Evolutionary conservation across 2,113 vertebrate species (phyloP).

Genomic region (Triplophysa dalaica): DNA sequence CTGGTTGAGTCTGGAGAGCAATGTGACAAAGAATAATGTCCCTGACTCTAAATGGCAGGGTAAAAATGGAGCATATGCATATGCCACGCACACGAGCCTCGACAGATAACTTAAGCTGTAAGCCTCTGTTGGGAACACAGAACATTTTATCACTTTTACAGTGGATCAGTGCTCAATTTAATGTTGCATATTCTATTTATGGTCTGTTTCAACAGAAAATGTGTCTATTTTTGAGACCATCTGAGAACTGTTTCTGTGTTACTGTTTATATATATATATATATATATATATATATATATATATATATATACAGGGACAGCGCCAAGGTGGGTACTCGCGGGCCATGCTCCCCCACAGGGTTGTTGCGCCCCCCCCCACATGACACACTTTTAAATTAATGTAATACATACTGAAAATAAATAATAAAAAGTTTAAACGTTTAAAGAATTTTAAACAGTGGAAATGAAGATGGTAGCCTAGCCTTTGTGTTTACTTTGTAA

Average conservation of each 20-base stretch:
- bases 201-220: neutral
- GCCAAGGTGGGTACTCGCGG: too few relatives aligned
- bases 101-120: conserved; percentile 17
- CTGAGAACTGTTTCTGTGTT: neutral
- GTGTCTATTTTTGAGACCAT: neutral
- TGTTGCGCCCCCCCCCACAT: too few relatives aligned
- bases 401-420: too few relatives aligned
- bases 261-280: neutral
- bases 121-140: conserved; percentile 20
- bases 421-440: too few relatives aligned
- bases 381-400: too few relatives aligned
- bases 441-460: too few relatives aligned
- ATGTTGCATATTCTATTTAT: conserved; percentile 9
- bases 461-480: too few relatives aligned
- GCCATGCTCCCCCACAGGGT: too few relatives aligned
- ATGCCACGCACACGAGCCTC: conserved; percentile 9
- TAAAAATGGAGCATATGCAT: conserved; percentile 21
- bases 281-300: neutral
- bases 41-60: conserved; percentile 30
- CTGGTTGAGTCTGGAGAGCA: conserved; percentile 34
- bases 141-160: conserved; percentile 27
- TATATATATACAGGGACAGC: too few relatives aligned
- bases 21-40: conserved; percentile 30
- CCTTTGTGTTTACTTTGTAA: too few relatives aligned
- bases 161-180: conserved; percentile 19